phyloP scores from a whole-genome alignment of 1,140 invertebrate genomes.

The Pogonomyrmex barbatus region DNA sequence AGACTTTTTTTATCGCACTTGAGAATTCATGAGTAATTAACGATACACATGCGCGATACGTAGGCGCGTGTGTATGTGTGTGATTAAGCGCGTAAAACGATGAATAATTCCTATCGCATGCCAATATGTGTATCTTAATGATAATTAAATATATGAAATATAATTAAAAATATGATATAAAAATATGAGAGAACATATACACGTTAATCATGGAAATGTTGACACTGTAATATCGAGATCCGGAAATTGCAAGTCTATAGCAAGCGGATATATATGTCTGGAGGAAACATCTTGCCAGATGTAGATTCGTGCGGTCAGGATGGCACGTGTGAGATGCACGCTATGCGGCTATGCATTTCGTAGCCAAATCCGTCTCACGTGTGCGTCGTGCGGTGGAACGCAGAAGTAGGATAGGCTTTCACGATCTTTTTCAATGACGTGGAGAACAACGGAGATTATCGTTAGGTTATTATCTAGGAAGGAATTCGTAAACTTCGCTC shows the following conservation, averaged over 20 bases:
- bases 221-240: neutral
- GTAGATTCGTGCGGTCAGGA: slow-evolving; percentile 38
- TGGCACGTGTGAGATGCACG: slow-evolving; percentile 39
- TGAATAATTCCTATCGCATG: neutral
- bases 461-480: slow-evolving; percentile 24
- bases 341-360: slow-evolving; percentile 9
- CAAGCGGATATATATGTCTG: neutral
- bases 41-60: no score
- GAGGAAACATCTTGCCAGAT: slow-evolving; percentile 22
- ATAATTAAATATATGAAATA: neutral
- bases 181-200: neutral
- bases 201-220: neutral
- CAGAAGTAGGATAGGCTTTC: slow-evolving; percentile 26
- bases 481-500: slow-evolving; percentile 20
- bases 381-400: neutral
- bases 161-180: neutral
- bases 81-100: neutral
- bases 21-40: neutral
- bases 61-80: no score
- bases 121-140: neutral
- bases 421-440: neutral
- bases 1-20: neutral
- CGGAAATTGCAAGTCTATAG: neutral
- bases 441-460: slow-evolving; percentile 6
- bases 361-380: neutral